Percentiles rank a stretch among this genome's conserved stretches.
Conservation (phyloP, 64 coral and sea anemone species). For the Acropora tenuis region DNA sequence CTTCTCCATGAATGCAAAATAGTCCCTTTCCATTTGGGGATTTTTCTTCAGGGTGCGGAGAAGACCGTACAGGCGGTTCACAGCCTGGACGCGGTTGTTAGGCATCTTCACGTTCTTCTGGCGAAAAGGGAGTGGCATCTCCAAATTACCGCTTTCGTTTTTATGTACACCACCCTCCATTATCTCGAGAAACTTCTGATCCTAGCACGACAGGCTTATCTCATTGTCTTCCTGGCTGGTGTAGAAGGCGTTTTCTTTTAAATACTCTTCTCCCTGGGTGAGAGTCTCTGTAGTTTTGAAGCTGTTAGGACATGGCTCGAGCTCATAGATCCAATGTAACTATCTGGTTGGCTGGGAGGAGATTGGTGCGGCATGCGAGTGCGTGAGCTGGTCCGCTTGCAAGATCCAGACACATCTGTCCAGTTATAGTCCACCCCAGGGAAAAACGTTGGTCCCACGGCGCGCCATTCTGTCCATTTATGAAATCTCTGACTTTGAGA, state of each 20-base stretch:
- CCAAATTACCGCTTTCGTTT: slow-evolving; percentile 66
- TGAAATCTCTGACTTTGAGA: no score
- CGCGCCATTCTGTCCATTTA: no score
- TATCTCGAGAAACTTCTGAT: slow-evolving; percentile 46
- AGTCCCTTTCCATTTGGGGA: slow-evolving; percentile 51
- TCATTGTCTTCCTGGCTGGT: slow-evolving; percentile 46
- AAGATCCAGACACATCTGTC: no score
- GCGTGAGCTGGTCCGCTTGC: not conserved
- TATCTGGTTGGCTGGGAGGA: not conserved
- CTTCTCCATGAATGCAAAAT: slow-evolving; percentile 61
- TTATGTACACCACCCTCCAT: slow-evolving; percentile 55
- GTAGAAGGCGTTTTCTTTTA: not conserved
- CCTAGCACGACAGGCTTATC: slow-evolving; percentile 8
- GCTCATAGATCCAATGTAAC: slow-evolving; percentile 13
- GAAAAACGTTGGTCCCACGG: no score
- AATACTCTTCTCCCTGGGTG: not conserved
- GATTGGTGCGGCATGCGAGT: slow-evolving; percentile 31
- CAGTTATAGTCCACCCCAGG: no score
- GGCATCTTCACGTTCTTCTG: slow-evolving; percentile 14
- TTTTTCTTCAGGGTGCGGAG: not conserved
- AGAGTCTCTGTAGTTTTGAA: slow-evolving; percentile 31
- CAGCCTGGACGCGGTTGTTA: slow-evolving; percentile 61
- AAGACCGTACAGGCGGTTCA: slow-evolving; percentile 19
- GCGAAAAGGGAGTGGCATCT: slow-evolving; percentile 71
- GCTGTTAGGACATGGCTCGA: slow-evolving; percentile 47